phyloP scores from a whole-genome alignment of 2,888 invertebrate genomes.

The Epinotia demarniana region DNA sequence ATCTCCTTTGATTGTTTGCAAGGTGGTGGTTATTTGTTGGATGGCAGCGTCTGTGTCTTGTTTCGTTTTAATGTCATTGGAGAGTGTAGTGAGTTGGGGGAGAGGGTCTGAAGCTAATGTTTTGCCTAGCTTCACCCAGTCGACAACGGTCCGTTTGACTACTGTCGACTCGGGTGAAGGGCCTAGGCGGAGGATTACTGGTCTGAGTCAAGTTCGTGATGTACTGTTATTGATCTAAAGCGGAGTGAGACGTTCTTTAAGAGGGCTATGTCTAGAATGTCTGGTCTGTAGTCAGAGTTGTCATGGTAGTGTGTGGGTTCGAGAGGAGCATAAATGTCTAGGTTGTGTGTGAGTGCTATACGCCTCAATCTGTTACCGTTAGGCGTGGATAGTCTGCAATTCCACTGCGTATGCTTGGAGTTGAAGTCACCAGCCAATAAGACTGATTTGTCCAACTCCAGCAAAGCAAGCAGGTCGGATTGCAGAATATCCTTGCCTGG shows the following conservation, averaged over 20 bases:
- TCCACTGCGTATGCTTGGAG: not conserved
- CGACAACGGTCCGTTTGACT: not conserved
- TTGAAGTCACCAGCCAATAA: conserved; percentile 3
- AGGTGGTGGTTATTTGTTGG: not conserved
- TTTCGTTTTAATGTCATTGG: not conserved
- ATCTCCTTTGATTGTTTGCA: not conserved
- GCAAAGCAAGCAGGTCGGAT: not conserved
- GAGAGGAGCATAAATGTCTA: not conserved
- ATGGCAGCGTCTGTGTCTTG: not conserved
- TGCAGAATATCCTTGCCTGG: too few relatives aligned
- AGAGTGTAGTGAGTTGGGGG: not conserved
- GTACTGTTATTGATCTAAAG: not conserved
- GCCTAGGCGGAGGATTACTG: too few relatives aligned
- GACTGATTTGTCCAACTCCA: not conserved
- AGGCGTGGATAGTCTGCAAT: not conserved
- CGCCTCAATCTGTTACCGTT: not conserved
- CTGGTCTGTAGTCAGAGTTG: not conserved
- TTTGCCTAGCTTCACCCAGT: not conserved
- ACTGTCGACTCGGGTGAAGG: too few relatives aligned
- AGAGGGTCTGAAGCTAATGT: not conserved
- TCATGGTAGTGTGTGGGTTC: not conserved
- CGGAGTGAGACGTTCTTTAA: not conserved
- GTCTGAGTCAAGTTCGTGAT: too few relatives aligned
- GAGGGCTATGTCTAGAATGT: not conserved
- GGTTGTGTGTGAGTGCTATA: too few relatives aligned